phyloP scores from a whole-genome alignment of 2,888 invertebrate genomes.

The Lamellibrachia satsuma region DNA sequence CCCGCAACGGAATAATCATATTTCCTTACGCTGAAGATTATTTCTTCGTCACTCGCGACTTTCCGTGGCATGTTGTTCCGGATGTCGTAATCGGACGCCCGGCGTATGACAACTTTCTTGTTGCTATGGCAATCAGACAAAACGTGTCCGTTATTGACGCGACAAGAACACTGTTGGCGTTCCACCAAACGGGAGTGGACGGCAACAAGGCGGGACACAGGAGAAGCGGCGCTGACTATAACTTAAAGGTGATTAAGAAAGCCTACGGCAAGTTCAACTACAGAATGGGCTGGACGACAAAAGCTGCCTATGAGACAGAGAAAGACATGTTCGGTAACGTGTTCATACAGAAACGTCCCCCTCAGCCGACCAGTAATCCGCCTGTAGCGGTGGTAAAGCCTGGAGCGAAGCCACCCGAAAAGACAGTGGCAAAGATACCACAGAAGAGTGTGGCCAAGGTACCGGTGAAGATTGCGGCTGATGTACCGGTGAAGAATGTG shows the following conservation, averaged over 20 bases:
- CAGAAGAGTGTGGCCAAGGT: neutral
- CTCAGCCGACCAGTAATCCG: neutral
- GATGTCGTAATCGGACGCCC: constrained; percentile 31
- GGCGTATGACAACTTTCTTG: constrained; percentile 31
- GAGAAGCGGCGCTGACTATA: neutral
- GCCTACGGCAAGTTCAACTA: neutral
- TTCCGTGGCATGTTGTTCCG: constrained; percentile 3
- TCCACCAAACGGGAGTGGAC: constrained; percentile 25
- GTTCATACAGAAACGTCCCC: neutral
- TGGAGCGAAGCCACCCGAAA: neutral
- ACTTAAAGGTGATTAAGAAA: neutral
- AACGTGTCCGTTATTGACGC: constrained; percentile 25
- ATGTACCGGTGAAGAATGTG: neutral
- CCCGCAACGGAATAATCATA: neutral
- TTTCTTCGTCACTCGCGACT: neutral
- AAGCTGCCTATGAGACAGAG: neutral
- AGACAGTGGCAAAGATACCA: neutral
- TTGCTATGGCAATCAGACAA: constrained; percentile 25
- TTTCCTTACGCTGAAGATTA: neutral
- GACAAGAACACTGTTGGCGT: constrained; percentile 13
- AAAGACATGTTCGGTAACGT: neutral
- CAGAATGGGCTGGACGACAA: neutral
- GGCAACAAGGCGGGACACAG: constrained; percentile 8
- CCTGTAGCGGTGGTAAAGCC: neutral
- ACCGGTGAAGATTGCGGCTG: neutral